Conservation (phyloP, 2,888 invertebrate genomes). For the Phaonia tiefii region DNA sequence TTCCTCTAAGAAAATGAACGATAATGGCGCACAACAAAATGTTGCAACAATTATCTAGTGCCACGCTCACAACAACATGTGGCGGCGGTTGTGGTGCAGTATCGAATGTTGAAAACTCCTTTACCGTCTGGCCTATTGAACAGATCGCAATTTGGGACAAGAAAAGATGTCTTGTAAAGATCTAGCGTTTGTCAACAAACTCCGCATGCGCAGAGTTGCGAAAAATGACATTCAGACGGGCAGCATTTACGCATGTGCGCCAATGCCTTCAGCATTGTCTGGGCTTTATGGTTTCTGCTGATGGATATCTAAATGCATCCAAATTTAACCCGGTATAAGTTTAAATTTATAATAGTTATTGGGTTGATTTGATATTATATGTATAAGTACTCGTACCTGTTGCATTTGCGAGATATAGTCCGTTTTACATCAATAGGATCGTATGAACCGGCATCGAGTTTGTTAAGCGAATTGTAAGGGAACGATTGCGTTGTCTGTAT, state of each 20-base stretch:
- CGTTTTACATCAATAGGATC: too few relatives aligned
- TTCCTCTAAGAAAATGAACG: conserved; percentile 15
- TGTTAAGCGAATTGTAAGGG: too few relatives aligned
- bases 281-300: not conserved
- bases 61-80: not conserved
- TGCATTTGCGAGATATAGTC: too few relatives aligned
- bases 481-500: too few relatives aligned
- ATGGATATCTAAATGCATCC: not conserved
- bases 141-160: conserved; percentile 2
- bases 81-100: not conserved
- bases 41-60: conserved; percentile 36
- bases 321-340: not conserved
- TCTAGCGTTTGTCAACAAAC: conserved; percentile 21
- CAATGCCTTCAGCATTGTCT: not conserved
- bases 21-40: conserved; percentile 32
- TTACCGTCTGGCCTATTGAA: conserved; percentile 10
- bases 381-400: too few relatives aligned
- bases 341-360: not conserved
- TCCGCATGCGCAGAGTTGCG: not conserved
- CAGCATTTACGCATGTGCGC: not conserved
- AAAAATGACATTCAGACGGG: not conserved
- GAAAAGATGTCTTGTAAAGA: conserved; percentile 26
- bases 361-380: conserved; percentile 11
- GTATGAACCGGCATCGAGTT: too few relatives aligned
- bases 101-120: conserved; percentile 21